Percentiles rank a stretch among this genome's conserved stretches.
phyloP scores from a whole-genome alignment of 2,113 vertebrate genomes.

The Pycnonotus jocosus region DNA sequence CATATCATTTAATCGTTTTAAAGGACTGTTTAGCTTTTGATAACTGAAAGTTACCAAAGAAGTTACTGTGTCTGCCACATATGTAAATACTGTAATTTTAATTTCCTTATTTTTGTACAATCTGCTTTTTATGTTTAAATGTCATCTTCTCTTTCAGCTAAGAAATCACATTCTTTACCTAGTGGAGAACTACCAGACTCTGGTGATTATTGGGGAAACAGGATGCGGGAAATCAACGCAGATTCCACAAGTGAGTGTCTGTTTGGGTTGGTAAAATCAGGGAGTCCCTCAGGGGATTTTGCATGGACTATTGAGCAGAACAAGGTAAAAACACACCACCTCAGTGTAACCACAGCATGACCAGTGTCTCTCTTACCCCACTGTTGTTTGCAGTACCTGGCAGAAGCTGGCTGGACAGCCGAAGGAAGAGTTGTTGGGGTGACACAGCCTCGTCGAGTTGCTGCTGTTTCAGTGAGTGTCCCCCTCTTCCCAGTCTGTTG shows the following conservation, averaged over 20 bases:
- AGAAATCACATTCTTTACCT: conserved; percentile 97
- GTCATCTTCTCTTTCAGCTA: conserved; percentile 76
- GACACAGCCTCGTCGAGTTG: conserved; percentile 94
- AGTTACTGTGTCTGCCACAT: background rate
- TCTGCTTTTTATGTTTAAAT: background rate
- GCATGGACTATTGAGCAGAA: background rate
- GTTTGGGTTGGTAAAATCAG: background rate
- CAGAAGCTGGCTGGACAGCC: conserved; percentile 95
- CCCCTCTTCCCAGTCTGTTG: background rate
- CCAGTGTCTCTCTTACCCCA: background rate
- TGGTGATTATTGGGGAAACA: conserved; percentile 95
- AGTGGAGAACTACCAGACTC: conserved; percentile 92
- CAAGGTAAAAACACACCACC: background rate
- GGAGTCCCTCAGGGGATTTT: background rate
- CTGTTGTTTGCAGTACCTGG: conserved; percentile 80
- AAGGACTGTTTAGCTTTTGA: background rate
- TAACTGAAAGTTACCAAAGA: too few species aligned
- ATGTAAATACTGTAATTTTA: background rate
- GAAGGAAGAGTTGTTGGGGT: conserved; percentile 94
- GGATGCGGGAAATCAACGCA: conserved; percentile 97
- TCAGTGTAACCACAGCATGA: background rate
- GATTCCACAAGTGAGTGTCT: conserved; percentile 87
- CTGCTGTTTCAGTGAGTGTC: conserved; percentile 88
- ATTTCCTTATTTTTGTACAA: background rate
- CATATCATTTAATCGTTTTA: background rate